A percentile compares a stretch with the other conserved stretches of the same genome.
Conservation (phyloP, 2,888 invertebrate species). For the Allophyes oxyacanthae region DNA sequence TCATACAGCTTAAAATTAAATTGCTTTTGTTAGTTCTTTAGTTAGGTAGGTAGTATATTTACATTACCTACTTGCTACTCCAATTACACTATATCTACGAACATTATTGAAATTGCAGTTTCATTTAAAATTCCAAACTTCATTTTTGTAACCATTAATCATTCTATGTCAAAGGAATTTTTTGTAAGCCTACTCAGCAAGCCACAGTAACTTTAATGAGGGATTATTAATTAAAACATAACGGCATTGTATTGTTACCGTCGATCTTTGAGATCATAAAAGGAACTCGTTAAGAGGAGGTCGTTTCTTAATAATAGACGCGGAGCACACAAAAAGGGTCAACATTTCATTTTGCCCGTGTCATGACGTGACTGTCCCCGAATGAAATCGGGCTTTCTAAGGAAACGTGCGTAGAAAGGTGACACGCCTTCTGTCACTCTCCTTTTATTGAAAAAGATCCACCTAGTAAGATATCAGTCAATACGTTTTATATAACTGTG, state of each 20-base stretch:
- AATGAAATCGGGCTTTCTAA: slow-evolving; percentile 65
- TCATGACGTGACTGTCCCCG: slow-evolving; percentile 68
- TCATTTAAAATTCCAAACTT: too few species aligned
- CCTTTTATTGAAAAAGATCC: slow-evolving; percentile 62
- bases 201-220: slow-evolving; percentile 57
- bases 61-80: too few species aligned
- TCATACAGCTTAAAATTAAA: too few species aligned
- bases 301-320: slow-evolving; percentile 72
- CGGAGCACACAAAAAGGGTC: slow-evolving; percentile 74
- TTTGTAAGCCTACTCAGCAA: slow-evolving; percentile 18
- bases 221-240: slow-evolving; percentile 63
- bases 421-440: slow-evolving; percentile 64
- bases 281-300: slow-evolving; percentile 77
- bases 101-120: too few species aligned
- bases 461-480: slow-evolving; percentile 54
- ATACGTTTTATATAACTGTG: slow-evolving; percentile 23
- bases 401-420: slow-evolving; percentile 65
- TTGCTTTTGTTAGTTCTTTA: too few species aligned
- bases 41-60: too few species aligned
- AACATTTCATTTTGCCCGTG: slow-evolving; percentile 72
- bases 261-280: slow-evolving; percentile 73
- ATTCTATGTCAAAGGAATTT: slow-evolving; percentile 12
- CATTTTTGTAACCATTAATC: slow-evolving; percentile 8
- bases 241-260: slow-evolving; percentile 74
- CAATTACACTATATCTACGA: too few species aligned